A percentile compares a stretch with the other conserved stretches of the same genome.
Conservation (phyloP, 2,888 invertebrate species). For the Rhynchonema sp. region DNA sequence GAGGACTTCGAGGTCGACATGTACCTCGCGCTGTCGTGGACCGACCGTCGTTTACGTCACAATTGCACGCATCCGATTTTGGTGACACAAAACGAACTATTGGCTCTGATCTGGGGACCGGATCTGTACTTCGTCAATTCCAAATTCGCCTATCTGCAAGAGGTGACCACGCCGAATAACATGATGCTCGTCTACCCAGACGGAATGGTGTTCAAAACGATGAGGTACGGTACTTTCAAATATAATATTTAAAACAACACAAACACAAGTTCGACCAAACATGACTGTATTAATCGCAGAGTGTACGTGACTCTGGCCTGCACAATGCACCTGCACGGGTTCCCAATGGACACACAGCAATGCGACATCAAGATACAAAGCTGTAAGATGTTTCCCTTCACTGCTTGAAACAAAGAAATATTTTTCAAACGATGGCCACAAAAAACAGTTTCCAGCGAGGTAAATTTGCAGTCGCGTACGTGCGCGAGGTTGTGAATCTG, state of each 20-base stretch:
- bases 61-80: constrained; percentile 26
- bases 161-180: constrained; percentile 12
- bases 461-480: constrained; percentile 4
- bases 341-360: constrained; percentile 20
- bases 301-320: constrained; percentile 25
- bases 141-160: constrained; percentile 24
- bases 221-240: no score
- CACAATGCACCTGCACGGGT: constrained; percentile 14
- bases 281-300: no score
- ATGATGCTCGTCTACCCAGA: constrained; percentile 24
- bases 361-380: constrained; percentile 23
- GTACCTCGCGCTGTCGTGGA: constrained; percentile 27
- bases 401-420: no score
- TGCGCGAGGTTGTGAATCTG: constrained; percentile 22
- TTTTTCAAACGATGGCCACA: no score
- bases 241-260: no score
- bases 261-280: no score
- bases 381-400: no score
- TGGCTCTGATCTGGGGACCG: background rate
- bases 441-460: no score
- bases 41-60: constrained; percentile 22
- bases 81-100: constrained; percentile 7
- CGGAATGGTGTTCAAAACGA: constrained; percentile 26
- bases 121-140: constrained; percentile 26
- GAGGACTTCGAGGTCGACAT: constrained; percentile 27